Conservation (phyloP, 1,140 invertebrate species). For the Drosophila miranda region DNA sequence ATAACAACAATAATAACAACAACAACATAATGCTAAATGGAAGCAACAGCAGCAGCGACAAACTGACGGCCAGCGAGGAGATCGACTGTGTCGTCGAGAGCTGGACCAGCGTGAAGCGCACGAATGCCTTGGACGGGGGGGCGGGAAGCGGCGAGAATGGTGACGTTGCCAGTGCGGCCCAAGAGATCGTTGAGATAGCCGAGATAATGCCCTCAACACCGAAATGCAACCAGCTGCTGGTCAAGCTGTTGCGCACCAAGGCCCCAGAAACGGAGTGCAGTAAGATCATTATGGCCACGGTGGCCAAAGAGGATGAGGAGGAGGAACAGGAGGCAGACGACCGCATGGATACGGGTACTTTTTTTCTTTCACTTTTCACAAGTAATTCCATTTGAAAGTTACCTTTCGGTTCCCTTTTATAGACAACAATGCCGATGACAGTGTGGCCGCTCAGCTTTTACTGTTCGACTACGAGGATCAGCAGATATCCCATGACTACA, state of each 20-base stretch:
- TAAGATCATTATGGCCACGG: slow-evolving; percentile 77
- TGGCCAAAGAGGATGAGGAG: slow-evolving; percentile 67
- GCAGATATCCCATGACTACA: slow-evolving; percentile 85
- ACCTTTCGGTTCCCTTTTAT: neutral
- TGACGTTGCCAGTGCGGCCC: slow-evolving; percentile 17
- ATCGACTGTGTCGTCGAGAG: slow-evolving; percentile 76
- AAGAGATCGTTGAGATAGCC: slow-evolving; percentile 72
- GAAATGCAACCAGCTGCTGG: slow-evolving; percentile 74
- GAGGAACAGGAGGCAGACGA: slow-evolving; percentile 42
- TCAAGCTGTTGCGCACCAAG: slow-evolving; percentile 71
- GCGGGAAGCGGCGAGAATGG: slow-evolving; percentile 46
- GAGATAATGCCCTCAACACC: slow-evolving; percentile 73
- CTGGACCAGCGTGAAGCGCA: slow-evolving; percentile 73
- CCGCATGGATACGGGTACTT: slow-evolving; percentile 51
- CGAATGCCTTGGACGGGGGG: slow-evolving; percentile 66
- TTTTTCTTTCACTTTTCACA: too few relatives aligned
- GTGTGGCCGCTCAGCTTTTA: slow-evolving; percentile 82
- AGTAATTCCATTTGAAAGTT: neutral
- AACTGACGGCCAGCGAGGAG: slow-evolving; percentile 58
- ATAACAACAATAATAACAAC: slow-evolving; percentile 56
- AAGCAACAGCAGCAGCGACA: slow-evolving; percentile 45
- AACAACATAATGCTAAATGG: slow-evolving; percentile 62
- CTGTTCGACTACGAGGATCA: slow-evolving; percentile 85
- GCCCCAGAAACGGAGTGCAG: slow-evolving; percentile 49
- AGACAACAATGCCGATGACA: slow-evolving; percentile 58